Evolutionary conservation across 2,797 vertebrate genomes (phyloP).

Genomic region (Sebastes steindachneri): DNA sequence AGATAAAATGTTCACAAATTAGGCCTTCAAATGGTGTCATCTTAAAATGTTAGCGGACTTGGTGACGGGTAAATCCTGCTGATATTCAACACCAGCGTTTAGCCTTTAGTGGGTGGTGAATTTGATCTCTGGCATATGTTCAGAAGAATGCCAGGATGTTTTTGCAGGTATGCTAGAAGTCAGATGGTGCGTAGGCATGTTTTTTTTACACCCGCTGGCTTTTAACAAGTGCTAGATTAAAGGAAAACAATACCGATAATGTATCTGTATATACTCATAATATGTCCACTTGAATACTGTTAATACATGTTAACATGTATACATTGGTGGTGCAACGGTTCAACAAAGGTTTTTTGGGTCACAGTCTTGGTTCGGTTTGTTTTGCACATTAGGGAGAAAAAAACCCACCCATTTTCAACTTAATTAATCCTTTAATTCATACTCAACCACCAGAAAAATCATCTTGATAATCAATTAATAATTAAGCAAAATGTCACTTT

Average conservation of each 20-base stretch:
- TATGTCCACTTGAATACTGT: background rate
- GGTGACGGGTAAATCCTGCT: background rate
- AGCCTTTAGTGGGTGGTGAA: background rate
- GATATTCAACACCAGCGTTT: background rate
- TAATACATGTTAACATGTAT: background rate
- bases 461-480: too few species aligned
- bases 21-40: background rate
- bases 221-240: background rate
- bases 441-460: too few species aligned
- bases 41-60: too few species aligned
- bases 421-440: too few species aligned
- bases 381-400: too few species aligned
- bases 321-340: background rate
- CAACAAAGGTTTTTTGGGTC: too few species aligned
- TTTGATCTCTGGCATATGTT: background rate
- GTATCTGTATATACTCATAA: background rate
- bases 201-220: background rate
- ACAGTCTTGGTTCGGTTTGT: too few species aligned
- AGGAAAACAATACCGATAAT: background rate
- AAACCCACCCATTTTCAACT: too few species aligned
- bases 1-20: background rate
- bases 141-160: background rate
- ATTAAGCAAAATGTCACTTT: too few species aligned
- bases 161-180: background rate
- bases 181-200: background rate